Conservation (phyloP, 1,140 invertebrate genomes). For the Drosophila hydei region DNA sequence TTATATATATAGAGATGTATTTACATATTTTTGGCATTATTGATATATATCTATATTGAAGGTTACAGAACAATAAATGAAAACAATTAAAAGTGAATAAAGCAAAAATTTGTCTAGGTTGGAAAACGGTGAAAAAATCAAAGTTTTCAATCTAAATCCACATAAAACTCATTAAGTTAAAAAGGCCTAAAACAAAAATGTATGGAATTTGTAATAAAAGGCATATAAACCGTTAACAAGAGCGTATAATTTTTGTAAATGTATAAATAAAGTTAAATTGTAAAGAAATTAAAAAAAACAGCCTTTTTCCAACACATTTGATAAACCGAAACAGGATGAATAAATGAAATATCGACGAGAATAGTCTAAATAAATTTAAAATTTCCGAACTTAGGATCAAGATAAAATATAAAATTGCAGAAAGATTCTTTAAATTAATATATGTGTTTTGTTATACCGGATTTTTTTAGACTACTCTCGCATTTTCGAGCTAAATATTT, state of each 20-base stretch:
- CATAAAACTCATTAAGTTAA: conserved; percentile 29
- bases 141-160: conserved; percentile 54
- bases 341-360: neutral
- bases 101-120: conserved; percentile 56
- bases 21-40: conserved; percentile 80
- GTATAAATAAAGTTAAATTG: conserved; percentile 74
- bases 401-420: no score
- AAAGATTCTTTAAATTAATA: no score
- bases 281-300: conserved; percentile 63
- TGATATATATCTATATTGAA: conserved; percentile 52
- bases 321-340: conserved; percentile 11
- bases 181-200: conserved; percentile 44
- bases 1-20: conserved; percentile 74
- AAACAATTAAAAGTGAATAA: conserved; percentile 32
- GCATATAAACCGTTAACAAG: conserved; percentile 61
- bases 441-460: no score
- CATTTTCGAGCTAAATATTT: conserved; percentile 12
- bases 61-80: conserved; percentile 57
- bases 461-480: no score
- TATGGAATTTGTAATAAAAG: conserved; percentile 54
- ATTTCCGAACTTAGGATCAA: no score
- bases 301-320: conserved; percentile 38
- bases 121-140: conserved; percentile 73
- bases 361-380: no score
- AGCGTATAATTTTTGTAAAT: conserved; percentile 77